Base-by-base conservation (phyloP, 2,888 invertebrate species). In the Mythimna albipuncta region DNA sequence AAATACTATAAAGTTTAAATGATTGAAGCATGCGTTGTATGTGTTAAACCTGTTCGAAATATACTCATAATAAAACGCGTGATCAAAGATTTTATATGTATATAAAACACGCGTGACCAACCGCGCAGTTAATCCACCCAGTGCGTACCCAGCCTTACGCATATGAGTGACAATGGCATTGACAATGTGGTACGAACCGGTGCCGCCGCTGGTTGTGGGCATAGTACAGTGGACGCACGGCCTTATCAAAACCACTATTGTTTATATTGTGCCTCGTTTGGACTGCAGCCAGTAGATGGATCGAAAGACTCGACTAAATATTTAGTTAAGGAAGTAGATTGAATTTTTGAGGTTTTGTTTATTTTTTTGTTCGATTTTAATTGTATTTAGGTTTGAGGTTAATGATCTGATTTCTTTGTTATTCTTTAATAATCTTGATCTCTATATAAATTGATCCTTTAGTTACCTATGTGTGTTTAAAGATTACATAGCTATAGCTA, bases 101-200 rank as follows among this genome's bases (percentile, higher is more conserved):
- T 26, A 26, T 26, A 1, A 1, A 26, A 26, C 26, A 38, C 55
- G 62, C 32, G 0, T 16, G 4, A 3, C 0, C 2, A 64, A 64
- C 35, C 64, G n/a, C 73, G 13, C 55, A 1, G 10, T 55, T 54
- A 47, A 38, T 26, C 16, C 44, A 32, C 61, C 44, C 32, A 73
- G 81, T 80, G 69, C 13, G 80, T 67, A 64, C 5, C n/a, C 11
- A 13, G 13, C 35, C 32, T 55, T 77, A 79, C 64, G 41, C 72
- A 64, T 71, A 59, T 67, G 64, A 65, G 82, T 91, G 92, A 89
- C 91, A 90, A 82, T 92, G 92, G 86, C 90, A 91, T 78, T 91
- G 89, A 87, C 80, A 85, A 81, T 83, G 87, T 81, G 81, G 82
- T 81, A 77, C 59, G 83, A 89, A 89, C 92, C 90, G 91, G 91